Base-by-base conservation (phyloP, 2,888 invertebrate species). In the Drosophila barbarae region DNA sequence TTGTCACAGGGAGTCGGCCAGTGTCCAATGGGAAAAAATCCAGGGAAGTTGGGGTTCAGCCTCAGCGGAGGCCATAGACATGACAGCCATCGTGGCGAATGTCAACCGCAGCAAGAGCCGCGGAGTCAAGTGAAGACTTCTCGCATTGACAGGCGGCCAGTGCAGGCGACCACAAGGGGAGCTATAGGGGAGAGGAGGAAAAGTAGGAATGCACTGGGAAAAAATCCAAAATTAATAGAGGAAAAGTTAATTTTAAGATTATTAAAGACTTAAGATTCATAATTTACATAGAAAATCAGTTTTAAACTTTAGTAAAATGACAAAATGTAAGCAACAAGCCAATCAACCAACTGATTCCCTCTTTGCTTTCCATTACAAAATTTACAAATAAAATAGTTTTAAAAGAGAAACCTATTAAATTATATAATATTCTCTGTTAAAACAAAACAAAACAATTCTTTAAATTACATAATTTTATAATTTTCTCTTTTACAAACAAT, bases 121-220 rank as follows among this genome's bases (percentile, higher is more conserved):
- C 26, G 49, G 71, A 64, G 51, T 39, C 51, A 47, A 81, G 71
- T 71, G 61, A 64, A 67, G 61, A 49, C 76, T 63, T 84, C 74
- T 69, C 47, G 67, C 79, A 81, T 66, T 84, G 78, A 78, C 82
- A 73, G 71, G 61, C 30, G 64, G 54, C 59, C 54, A 72, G 69
- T 59, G 60, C 60, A 73, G 51, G 35, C 60, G 35, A 47, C 65
- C 50, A 21, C 69, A 68, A 32, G 26, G 39, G 36, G 34, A 42
- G 55, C 4, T 3, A 23, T 34, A 28, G 15, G 10, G 34, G 8
- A 9, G 41, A 10, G 18, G 34, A 34, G 52, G 23, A 4, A 5
- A 1, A 2, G 9, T 0, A 36, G n/a, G n/a, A 1, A 32, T 13
- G 13, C 46, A 46, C 30, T 47, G 13, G 5, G 15, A 42, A 34